These are phyloP conservation scores for Eidolon dupreanum DNA, from an alignment of 2,797 vertebrate species.

Conservation along the genomic window DNA sequence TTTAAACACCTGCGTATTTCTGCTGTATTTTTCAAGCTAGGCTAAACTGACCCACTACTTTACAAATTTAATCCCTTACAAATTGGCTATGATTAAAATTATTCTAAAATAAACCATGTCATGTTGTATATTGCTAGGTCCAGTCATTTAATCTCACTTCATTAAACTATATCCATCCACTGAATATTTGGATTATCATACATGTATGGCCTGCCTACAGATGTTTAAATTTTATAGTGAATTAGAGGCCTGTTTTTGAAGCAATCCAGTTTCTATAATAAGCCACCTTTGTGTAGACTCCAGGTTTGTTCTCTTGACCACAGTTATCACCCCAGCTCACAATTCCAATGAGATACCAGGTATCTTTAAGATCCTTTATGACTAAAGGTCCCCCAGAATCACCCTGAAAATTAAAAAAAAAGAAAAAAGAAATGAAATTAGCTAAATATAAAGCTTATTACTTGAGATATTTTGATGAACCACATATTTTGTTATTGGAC, in stretches of 20 bases:
- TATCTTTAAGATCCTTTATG: slow-evolving; percentile 83
- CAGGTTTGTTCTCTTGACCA: slow-evolving; percentile 86
- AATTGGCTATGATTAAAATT: neutral
- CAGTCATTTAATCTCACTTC: neutral
- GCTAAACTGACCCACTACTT: neutral
- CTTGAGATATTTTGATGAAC: neutral
- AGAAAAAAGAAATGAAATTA: slow-evolving; percentile 10
- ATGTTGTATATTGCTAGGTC: neutral
- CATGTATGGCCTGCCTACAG: neutral
- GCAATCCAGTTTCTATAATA: slow-evolving; percentile 87
- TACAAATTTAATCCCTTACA: neutral
- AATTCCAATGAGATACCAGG: slow-evolving; percentile 89
- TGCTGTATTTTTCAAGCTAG: neutral
- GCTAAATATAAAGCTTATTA: neutral
- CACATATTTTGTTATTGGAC: neutral
- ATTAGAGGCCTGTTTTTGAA: slow-evolving; percentile 85
- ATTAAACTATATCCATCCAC: slow-evolving; percentile 22
- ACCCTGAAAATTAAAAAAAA: slow-evolving; percentile 80
- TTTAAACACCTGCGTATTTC: neutral
- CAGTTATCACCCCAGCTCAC: slow-evolving; percentile 89
- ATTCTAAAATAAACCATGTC: slow-evolving; percentile 17
- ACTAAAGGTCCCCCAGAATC: slow-evolving; percentile 88
- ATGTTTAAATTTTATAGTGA: slow-evolving; percentile 14
- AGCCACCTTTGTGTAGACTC: slow-evolving; percentile 87
- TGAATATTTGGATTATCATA: neutral